These are phyloP conservation scores for Papio anubis DNA, from an alignment of 2,113 vertebrate species.

Conservation along the genomic window DNA sequence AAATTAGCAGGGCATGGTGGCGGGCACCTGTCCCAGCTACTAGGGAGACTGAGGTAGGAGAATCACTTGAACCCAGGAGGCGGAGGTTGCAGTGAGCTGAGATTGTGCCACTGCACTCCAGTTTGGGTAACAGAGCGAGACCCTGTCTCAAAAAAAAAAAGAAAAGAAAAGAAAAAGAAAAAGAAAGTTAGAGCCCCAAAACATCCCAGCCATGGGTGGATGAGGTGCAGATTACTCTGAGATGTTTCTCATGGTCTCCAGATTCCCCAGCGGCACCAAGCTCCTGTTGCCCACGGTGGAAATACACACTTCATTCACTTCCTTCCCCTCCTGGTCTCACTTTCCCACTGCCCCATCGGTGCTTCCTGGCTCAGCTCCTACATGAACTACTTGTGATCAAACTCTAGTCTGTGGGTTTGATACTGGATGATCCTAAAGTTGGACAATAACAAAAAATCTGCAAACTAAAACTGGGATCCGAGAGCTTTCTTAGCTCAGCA, in stretches of 20 bases:
- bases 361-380: background rate
- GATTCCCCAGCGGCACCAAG: background rate
- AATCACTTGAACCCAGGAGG: background rate
- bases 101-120: background rate
- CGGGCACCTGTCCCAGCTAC: too few species aligned
- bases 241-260: background rate
- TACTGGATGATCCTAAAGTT: background rate
- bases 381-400: background rate
- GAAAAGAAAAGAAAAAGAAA: background rate
- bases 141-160: background rate
- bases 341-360: background rate
- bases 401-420: background rate
- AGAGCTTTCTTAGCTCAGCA: slow-evolving; percentile 15
- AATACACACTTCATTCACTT: background rate
- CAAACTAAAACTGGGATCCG: background rate
- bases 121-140: too few species aligned
- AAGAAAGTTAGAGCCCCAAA: background rate
- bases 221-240: background rate
- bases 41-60: background rate
- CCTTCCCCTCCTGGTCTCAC: background rate
- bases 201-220: background rate
- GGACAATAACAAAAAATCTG: background rate
- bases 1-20: background rate
- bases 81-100: background rate
- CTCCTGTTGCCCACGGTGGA: background rate